Percentiles rank a stretch among this genome's conserved stretches.
These are phyloP conservation scores for Eidolon dupreanum DNA, from an alignment of 2,797 vertebrate genomes.

Conservation along the genomic window DNA sequence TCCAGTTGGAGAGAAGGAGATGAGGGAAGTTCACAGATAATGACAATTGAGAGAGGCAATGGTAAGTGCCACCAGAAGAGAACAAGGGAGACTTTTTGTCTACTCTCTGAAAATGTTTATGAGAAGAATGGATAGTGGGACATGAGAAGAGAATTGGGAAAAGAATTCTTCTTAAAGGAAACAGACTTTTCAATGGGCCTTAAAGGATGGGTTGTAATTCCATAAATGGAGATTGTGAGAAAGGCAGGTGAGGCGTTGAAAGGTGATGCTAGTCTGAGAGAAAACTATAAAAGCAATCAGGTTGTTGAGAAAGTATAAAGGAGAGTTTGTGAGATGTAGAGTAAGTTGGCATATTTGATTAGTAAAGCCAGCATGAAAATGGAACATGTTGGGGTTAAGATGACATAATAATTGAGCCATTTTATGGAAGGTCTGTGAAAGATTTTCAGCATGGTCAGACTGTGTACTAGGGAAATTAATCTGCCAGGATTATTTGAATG, in stretches of 20 bases:
- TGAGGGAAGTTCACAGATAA: neutral
- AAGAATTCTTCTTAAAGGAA: neutral
- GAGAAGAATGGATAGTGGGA: neutral
- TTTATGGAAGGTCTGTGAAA: neutral
- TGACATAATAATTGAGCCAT: neutral
- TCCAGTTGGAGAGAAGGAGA: neutral
- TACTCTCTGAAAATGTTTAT: neutral
- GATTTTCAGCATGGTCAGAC: neutral
- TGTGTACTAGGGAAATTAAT: neutral
- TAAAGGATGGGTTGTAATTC: neutral
- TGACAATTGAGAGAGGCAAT: accelerated
- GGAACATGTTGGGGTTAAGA: neutral
- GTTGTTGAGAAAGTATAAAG: neutral
- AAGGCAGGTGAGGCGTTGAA: neutral
- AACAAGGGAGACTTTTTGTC: neutral
- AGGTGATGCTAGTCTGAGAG: neutral
- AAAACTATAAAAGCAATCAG: neutral
- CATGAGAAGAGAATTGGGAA: neutral
- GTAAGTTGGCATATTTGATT: neutral
- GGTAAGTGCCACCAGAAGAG: neutral
- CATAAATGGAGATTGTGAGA: neutral
- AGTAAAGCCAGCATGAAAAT: neutral
- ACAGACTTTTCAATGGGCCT: neutral
- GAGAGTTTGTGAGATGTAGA: neutral
- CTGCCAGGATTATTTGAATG: neutral